Percentiles rank a stretch among this genome's conserved stretches.
Evolutionary conservation across 1,140 invertebrate species (phyloP).

Genomic region (Zaprionus lachaisei): DNA sequence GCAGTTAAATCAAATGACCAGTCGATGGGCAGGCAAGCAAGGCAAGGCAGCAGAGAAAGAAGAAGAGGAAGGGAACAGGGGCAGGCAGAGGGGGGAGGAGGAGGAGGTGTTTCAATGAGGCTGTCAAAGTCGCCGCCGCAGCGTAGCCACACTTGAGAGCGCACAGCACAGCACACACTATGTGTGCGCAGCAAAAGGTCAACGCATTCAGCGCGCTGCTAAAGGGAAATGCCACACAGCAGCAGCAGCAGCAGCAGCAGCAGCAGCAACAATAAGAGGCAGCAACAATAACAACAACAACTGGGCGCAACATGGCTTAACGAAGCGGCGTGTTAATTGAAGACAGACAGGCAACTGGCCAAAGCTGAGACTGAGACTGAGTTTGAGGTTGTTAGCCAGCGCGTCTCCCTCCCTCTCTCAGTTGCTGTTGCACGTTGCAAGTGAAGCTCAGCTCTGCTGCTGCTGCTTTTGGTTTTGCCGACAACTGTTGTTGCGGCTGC

Average conservation of each 20-base stretch:
- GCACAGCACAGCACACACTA: conserved; percentile 30
- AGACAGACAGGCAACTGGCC: conserved; percentile 66
- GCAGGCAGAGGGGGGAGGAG: background rate
- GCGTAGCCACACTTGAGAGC: conserved; percentile 74
- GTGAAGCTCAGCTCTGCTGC: conserved; percentile 13
- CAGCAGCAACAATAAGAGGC: conserved; percentile 29
- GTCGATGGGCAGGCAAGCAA: conserved; percentile 7
- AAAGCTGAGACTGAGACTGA: conserved; percentile 21
- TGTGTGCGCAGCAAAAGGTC: conserved; percentile 58
- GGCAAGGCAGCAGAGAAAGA: background rate
- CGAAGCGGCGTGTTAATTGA: conserved; percentile 80
- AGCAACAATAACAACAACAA: conserved; percentile 40
- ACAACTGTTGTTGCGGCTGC: conserved; percentile 13
- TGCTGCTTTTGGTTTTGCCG: conserved; percentile 29
- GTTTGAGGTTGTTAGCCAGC: conserved; percentile 44
- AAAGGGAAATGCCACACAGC: conserved; percentile 79
- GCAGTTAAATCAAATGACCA: conserved; percentile 72
- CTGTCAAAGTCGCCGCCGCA: conserved; percentile 70
- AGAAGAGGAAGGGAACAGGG: too few species aligned
- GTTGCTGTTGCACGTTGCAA: conserved; percentile 26
- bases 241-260: conserved; percentile 51
- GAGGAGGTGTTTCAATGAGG: conserved; percentile 63
- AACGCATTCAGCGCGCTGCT: conserved; percentile 70
- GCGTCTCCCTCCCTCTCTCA: background rate
- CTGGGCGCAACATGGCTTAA: conserved; percentile 43